phyloP scores from a whole-genome alignment of 2,888 invertebrate species.

The Melikaiella ostensackeni region DNA sequence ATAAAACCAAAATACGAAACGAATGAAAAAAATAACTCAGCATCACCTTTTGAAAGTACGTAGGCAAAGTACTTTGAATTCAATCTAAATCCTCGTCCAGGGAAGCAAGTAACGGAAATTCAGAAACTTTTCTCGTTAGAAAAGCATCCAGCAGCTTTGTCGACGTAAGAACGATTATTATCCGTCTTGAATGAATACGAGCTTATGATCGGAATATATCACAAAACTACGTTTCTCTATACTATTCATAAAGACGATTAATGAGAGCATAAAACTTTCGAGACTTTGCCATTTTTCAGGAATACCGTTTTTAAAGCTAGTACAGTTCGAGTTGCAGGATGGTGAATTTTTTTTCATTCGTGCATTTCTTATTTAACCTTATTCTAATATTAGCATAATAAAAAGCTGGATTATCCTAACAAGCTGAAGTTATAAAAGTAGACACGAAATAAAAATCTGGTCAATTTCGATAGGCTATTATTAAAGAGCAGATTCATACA shows the following conservation, averaged over 20 bases:
- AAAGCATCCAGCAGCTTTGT: constrained; percentile 19
- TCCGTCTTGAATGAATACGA: constrained; percentile 16
- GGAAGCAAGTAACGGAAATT: not conserved
- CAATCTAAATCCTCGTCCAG: constrained; percentile 3
- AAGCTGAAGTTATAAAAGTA: not conserved
- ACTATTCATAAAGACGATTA: not conserved
- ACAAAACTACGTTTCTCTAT: not conserved
- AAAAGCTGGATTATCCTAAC: not conserved
- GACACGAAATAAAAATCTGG: not conserved
- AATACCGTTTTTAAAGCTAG: not conserved
- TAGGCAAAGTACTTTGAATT: constrained; percentile 9
- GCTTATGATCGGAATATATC: constrained; percentile 17
- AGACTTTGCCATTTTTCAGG: not conserved
- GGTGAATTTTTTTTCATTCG: not conserved
- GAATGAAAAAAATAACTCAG: not conserved
- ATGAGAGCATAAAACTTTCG: not conserved
- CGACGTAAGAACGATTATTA: not conserved
- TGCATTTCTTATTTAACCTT: not conserved
- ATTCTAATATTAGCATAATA: not conserved
- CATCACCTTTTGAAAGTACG: not conserved
- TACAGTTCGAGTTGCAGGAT: not conserved
- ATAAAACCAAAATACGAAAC: not conserved
- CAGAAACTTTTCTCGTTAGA: constrained; percentile 13
- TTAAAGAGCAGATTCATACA: not conserved
- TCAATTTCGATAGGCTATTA: not conserved